Base-by-base conservation (phyloP, 2,888 invertebrate species). In the Tipula helvola region DNA sequence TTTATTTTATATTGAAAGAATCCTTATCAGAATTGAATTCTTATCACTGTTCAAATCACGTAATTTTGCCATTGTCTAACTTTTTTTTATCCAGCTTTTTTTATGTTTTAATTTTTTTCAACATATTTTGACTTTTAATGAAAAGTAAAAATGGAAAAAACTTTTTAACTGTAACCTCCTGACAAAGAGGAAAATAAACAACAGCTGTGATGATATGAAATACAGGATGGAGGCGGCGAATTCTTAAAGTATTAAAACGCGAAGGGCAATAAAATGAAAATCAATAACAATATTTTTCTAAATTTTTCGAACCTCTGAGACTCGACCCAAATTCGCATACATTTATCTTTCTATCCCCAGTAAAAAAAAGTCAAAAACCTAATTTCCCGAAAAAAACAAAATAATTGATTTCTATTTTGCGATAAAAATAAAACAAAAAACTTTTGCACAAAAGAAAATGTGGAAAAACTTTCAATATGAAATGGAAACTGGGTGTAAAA, bases 31-130 rank as follows among this genome's bases (percentile, higher is more conserved):
- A 71, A 71, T 28, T 71, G 71, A 71, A 71, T 71, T 71, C 71
- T 71, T 71, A 71, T 71, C 71, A 71, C 71, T 71, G 71, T 71
- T 71, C 71, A 71, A 71, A 71, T 71, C 71, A 71, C 71, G 71
- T 71, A 71, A 71, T 71, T 71, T 71, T 71, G 28, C 10, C 71
- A 71, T 71, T 71, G 71, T 71, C 71, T 71, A 71, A 71, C 28
- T 71, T 71, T 71, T 18, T 71, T 18, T 28, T 28, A 12, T 18
- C 71, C 71, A 71, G 71, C 71, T 28, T 71, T 28, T n/a, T 71
- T 71, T 71, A 71, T 18, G 28, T 71, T 28, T 71, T 71, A 71
- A 71, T 71, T 71, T 71, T 71, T 28, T 28, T 71, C 3, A 71
- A 71, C 71, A 71, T 71, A 71, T 71, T 71, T 28, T 71, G 71